A percentile compares a stretch with the other conserved stretches of the same genome.
phyloP scores from a whole-genome alignment of 2,797 vertebrate genomes.

The Simalia tracyae region DNA sequence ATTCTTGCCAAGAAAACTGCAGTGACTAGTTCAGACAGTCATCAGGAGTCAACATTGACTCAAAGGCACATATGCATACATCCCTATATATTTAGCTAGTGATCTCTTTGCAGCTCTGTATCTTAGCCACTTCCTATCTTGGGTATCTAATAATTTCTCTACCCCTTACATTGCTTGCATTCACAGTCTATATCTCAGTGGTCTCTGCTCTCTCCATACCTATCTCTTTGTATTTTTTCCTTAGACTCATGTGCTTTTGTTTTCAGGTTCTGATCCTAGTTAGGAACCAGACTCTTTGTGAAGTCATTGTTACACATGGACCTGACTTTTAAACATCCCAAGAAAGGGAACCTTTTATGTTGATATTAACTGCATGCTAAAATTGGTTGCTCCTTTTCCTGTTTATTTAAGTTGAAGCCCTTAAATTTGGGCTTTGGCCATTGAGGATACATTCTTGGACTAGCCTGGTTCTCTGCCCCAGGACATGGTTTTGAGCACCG shows the following conservation, averaged over 20 bases:
- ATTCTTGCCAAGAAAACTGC: too few relatives aligned
- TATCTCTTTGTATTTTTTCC: not conserved
- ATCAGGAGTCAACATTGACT: not conserved
- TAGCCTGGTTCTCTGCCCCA: not conserved
- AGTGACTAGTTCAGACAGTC: too few relatives aligned
- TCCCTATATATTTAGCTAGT: not conserved
- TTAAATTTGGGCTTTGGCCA: not conserved
- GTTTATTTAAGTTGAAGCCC: not conserved
- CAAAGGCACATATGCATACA: not conserved
- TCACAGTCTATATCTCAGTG: not conserved
- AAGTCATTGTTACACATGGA: not conserved
- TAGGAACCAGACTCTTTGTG: not conserved
- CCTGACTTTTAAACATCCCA: not conserved
- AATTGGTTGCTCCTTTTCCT: not conserved
- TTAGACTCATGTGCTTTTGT: not conserved
- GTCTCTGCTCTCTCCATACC: not conserved
- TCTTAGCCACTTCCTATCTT: not conserved
- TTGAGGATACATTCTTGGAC: not conserved
- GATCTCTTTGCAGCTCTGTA: not conserved
- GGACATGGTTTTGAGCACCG: not conserved
- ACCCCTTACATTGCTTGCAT: not conserved
- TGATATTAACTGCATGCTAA: not conserved
- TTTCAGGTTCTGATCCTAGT: not conserved
- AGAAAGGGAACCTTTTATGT: not conserved
- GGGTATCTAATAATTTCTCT: not conserved